Evolutionary conservation across 2,888 invertebrate genomes (phyloP), one percentile per base, ranked within the genome.

Genomic region (Gortyna flavago): DNA sequence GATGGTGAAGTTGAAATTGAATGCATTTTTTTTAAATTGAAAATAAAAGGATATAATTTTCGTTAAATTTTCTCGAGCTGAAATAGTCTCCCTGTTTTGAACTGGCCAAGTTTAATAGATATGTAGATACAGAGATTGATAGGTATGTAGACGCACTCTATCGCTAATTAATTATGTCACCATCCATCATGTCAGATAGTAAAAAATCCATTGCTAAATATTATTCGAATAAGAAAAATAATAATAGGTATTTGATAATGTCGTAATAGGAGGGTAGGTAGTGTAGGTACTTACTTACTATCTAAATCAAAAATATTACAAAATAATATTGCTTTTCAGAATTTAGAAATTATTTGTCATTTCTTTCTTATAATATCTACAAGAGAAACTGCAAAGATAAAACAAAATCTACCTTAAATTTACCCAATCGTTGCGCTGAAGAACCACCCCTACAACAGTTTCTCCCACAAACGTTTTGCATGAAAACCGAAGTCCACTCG

Each of bases 401-500:
- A 54, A 35, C 16, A 54, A 68, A 21, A 35, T 18, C 9, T 21
- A 7, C 4, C 8, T 16, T 11, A 8, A 69, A 41, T 77, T 44
- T 16, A 21, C 59, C 16, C 32, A 4, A 6, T 61, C 21, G 13
- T 61, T 54, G 16, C 38, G 3, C 21, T 80, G 41, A 25, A 54
- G 35, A 75, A n/a, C 35, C 13, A 48, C 1, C 38, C 13, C 7
- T 3, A 25, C 29, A 68, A 70, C 54, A 65, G 35, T 72, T 35
- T n/a, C 51, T 18, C 35, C 38, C 71, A 32, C 70, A 81, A 86
- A 76, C 72, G 87, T 73, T 86, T 87, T 44, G 74, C 77, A 64
- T 79, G 75, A 78, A 80, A 84, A 59, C 78, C 77, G 77, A 77
- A 79, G 84, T 78, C 76, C 83, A 76, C 77, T 81, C 75, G 69